Conservation (phyloP, 2,888 invertebrate genomes). For the Ophion ventricosus region DNA sequence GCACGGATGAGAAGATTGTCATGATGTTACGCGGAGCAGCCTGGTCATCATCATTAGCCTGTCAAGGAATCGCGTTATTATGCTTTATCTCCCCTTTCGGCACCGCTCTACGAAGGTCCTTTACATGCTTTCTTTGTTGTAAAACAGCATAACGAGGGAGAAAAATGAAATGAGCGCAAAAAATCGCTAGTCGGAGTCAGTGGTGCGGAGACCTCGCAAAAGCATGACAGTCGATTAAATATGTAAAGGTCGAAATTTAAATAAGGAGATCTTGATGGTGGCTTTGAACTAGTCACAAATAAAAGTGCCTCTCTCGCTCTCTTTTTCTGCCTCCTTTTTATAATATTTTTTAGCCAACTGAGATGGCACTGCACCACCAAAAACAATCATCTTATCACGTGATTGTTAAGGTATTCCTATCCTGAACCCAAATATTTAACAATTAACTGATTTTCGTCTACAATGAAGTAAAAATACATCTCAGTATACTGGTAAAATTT, state of each 20-base stretch:
- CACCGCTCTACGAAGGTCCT: conserved; percentile 61
- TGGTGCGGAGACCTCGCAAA: conserved; percentile 50
- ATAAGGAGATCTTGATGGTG: conserved; percentile 82
- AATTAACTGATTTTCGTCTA: no score
- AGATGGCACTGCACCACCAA: conserved; percentile 15
- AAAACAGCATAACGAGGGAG: conserved; percentile 50
- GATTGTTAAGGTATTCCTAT: no score
- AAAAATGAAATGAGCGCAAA: conserved; percentile 42
- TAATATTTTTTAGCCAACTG: conserved; percentile 9
- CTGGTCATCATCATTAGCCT: conserved; percentile 83
- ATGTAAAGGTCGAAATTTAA: conserved; percentile 82
- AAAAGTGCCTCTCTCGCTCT: background rate
- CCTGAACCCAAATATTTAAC: no score
- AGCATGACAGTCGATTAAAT: conserved; percentile 78
- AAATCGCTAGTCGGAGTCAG: conserved; percentile 10
- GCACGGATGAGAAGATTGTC: conserved; percentile 70
- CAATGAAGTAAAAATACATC: no score
- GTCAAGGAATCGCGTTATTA: conserved; percentile 82
- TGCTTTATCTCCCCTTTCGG: conserved; percentile 80
- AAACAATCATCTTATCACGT: background rate
- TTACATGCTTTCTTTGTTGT: conserved; percentile 45
- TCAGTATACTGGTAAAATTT: no score
- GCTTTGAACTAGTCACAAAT: conserved; percentile 58
- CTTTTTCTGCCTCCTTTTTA: background rate
- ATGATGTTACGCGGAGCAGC: conserved; percentile 78